Base-by-base conservation (phyloP, 2,888 invertebrate genomes). In the Sesamia inferens region DNA sequence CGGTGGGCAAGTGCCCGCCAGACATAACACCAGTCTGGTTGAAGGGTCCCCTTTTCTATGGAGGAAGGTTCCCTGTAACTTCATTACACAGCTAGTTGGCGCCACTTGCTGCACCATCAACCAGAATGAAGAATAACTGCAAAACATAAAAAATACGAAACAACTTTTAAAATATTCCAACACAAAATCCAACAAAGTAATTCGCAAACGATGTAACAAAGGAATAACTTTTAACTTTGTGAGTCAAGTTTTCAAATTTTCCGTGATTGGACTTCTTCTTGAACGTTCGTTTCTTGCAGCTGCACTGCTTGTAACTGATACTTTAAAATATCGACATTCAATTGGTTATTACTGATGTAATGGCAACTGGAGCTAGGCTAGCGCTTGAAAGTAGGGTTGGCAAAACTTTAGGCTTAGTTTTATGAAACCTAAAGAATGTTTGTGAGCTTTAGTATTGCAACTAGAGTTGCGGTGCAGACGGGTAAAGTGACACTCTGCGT, bases 261-360 rank as follows among this genome's bases (percentile, higher is more conserved):
- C 66, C 65, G 22, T 69, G 75, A 74, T 75, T 81, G 75, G 39
- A 65, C 16, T 76, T 47, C 79, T 72, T 74, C 77, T 73, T 65
- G 68, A 84, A 42, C 51, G 58, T 64, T 54, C 71, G 63, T 71
- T 81, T 65, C 67, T 63, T 74, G 71, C 68, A 84, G 68, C 70
- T 77, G 77, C 77, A 83, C 39, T 73, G n/a, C n/a, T 64, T 62
- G 68, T 73, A 63, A 73, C 70, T 55, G 66, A 71, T 51, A 75
- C 71, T 81, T 84, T 61, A 13, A 78, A 84, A 81, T 81, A 75
- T 84, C 47, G 70, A 78, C 59, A 78, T 85, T 76, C 81, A 81
- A 84, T 84, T 76, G 84, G 71, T 70, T 71, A 70, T 84, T 82
- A 84, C 74, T 58, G 73, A 71, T 82, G 74, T 81, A 74, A 82